These are phyloP conservation scores for Rhodeus uyekii DNA, from an alignment of 2,797 vertebrate genomes.

Conservation along the genomic window DNA sequence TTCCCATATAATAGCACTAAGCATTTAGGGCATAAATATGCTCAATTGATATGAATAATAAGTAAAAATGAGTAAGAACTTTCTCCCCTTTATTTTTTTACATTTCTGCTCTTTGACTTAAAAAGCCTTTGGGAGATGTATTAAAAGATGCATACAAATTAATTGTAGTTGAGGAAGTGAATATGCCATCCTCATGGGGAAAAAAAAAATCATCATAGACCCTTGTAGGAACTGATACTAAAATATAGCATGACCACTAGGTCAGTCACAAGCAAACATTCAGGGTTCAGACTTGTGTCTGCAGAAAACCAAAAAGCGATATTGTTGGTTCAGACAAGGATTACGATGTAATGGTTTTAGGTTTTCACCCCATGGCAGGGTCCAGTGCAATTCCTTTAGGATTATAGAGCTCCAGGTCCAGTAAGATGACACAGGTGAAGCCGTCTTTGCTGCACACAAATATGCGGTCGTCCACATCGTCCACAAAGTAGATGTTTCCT, in stretches of 20 bases:
- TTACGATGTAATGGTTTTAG: neutral
- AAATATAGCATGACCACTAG: neutral
- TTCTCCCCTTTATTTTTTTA: neutral
- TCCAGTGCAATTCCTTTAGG: constrained; percentile 95
- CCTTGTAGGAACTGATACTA: constrained; percentile 33
- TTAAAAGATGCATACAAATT: neutral
- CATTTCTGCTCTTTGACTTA: neutral
- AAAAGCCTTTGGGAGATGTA: neutral
- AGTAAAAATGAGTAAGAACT: neutral
- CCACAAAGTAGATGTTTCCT: constrained; percentile 98
- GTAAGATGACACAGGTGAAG: constrained; percentile 91
- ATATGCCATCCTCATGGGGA: neutral
- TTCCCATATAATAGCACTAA: neutral
- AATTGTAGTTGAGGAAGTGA: neutral
- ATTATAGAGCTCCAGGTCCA: constrained; percentile 95
- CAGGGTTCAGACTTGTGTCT: neutral
- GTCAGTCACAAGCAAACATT: neutral
- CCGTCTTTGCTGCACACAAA: constrained; percentile 95
- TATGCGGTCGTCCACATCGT: constrained; percentile 93
- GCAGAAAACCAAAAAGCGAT: neutral
- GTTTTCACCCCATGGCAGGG: constrained; percentile 91
- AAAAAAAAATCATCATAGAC: neutral
- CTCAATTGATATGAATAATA: neutral
- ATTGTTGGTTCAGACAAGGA: neutral
- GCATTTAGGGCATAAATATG: neutral